Conservation (phyloP, 2,888 invertebrate genomes). For the Luffia ferchaultella region DNA sequence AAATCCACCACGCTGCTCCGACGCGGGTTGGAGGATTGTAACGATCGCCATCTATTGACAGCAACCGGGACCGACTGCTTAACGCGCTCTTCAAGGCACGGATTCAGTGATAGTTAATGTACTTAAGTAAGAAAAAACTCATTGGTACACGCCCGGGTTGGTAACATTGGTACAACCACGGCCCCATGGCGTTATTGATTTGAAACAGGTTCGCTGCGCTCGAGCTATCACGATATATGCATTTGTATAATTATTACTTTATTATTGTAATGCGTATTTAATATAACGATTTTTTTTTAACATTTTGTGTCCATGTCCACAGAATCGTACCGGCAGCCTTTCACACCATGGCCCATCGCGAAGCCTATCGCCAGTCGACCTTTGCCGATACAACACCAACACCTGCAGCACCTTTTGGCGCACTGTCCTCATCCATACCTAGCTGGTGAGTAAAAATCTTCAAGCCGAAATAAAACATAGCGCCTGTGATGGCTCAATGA, state of each 20-base stretch:
- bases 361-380: conserved; percentile 88
- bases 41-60: too few species aligned
- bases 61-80: too few species aligned
- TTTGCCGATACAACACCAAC: conserved; percentile 82
- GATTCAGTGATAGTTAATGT: too few species aligned
- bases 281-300: too few species aligned
- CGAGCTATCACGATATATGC: not conserved
- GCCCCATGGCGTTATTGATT: not conserved
- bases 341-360: conserved; percentile 72
- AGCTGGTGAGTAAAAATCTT: conserved; percentile 70
- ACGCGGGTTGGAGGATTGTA: too few species aligned
- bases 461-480: too few species aligned
- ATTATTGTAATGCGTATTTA: not conserved
- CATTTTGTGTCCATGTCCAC: not conserved
- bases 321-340: conserved; percentile 53
- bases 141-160: not conserved
- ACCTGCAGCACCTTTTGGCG: conserved; percentile 82
- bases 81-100: too few species aligned
- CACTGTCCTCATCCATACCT: conserved; percentile 88
- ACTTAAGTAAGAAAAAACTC: not conserved
- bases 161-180: not conserved
- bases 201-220: not conserved
- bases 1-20: too few species aligned
- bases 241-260: not conserved
- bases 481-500: too few species aligned